Percentiles rank a stretch among this genome's conserved stretches.
phyloP scores from a whole-genome alignment of 2,888 invertebrate genomes.

The Philopedon plagiatum region DNA sequence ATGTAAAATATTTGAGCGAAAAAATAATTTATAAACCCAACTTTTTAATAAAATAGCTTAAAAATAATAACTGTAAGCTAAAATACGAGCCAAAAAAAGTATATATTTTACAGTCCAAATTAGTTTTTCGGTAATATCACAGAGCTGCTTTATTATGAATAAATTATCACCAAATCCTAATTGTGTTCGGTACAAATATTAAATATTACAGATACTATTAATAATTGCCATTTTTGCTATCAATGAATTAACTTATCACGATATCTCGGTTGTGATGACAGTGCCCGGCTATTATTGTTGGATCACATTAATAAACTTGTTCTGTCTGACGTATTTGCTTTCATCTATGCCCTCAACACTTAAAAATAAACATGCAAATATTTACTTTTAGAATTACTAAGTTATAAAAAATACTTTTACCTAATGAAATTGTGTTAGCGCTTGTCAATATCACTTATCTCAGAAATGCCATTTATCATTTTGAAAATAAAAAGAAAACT shows the following conservation, averaged over 20 bases:
- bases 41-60: too few relatives aligned
- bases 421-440: slow-evolving; percentile 38
- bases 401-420: slow-evolving; percentile 30
- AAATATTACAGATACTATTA: too few relatives aligned
- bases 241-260: neutral
- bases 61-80: too few relatives aligned
- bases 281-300: neutral
- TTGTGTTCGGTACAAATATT: too few relatives aligned
- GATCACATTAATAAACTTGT: neutral
- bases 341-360: slow-evolving; percentile 31
- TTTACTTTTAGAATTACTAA: slow-evolving; percentile 38
- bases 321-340: slow-evolving; percentile 2
- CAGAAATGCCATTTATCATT: slow-evolving; percentile 33
- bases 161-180: too few relatives aligned
- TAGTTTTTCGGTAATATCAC: too few relatives aligned
- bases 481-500: slow-evolving; percentile 33
- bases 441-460: slow-evolving; percentile 37
- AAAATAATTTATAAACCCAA: too few relatives aligned
- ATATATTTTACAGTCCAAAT: too few relatives aligned
- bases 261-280: neutral
- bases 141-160: too few relatives aligned
- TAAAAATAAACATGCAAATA: slow-evolving; percentile 22
- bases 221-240: too few relatives aligned
- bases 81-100: too few relatives aligned
- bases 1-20: too few relatives aligned